phyloP scores from a whole-genome alignment of 2,113 vertebrate genomes.

The Macaca fascicularis region T2T-MFA8v1.1 NC_088394.1:18092501-18093000 shows the following conservation, averaged over 20 bases:
- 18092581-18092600: not conserved
- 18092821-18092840: not conserved
- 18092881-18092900: not conserved
- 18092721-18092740: not conserved
- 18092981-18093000: not conserved
- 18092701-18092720: not conserved
- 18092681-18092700: not conserved
- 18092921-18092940: not conserved
- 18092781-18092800: not conserved
- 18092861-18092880: not conserved
- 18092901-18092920: not conserved
- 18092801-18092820: not conserved
- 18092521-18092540: not conserved
- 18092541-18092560: not conserved
- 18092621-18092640: not conserved
- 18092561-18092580: not conserved
- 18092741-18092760: not conserved
- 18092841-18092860: not conserved
- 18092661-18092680: too few species aligned
- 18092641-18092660: not conserved
- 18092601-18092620: not conserved
- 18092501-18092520: not conserved
- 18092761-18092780: not conserved
- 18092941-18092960: not conserved
- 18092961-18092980: not conserved